phyloP scores from a whole-genome alignment of 2,888 invertebrate species.

The Limenitis arthemis region DNA sequence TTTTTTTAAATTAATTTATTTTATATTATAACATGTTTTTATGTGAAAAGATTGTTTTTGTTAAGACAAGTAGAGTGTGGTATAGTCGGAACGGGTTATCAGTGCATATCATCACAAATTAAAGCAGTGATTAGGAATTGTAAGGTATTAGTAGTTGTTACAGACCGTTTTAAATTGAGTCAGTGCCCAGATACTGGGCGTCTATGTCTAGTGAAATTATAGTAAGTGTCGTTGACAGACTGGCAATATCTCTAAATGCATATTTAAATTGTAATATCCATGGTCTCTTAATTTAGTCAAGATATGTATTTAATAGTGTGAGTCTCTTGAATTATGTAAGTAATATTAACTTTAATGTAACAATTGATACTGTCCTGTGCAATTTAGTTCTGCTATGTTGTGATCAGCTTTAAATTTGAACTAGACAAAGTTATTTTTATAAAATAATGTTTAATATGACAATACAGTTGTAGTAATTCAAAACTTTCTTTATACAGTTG shows the following conservation, averaged over 20 bases:
- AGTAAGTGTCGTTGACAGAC: conserved; percentile 68
- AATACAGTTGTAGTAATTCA: conserved; percentile 64
- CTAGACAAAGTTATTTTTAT: conserved; percentile 67
- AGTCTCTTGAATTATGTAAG: conserved; percentile 67
- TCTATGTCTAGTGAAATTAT: conserved; percentile 67
- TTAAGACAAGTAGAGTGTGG: too few species aligned
- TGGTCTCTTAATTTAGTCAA: conserved; percentile 72
- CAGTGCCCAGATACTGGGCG: conserved; percentile 65
- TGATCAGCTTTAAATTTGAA: conserved; percentile 68
- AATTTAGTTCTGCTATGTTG: conserved; percentile 68
- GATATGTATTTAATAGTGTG: conserved; percentile 70
- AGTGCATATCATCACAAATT: conserved; percentile 72
- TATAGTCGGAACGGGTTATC: conserved; percentile 49
- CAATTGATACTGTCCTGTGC: conserved; percentile 63
- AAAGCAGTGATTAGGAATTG: conserved; percentile 70
- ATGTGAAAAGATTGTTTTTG: conserved; percentile 29
- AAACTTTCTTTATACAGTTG: conserved; percentile 41
- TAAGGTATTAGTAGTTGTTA: conserved; percentile 72
- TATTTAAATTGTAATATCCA: conserved; percentile 66
- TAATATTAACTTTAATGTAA: conserved; percentile 53
- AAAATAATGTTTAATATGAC: conserved; percentile 61
- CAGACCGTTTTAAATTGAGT: conserved; percentile 66
- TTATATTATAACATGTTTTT: conserved; percentile 11
- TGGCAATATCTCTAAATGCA: conserved; percentile 70
- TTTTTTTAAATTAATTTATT: too few species aligned